Percentiles rank a stretch among this genome's conserved stretches.
Evolutionary conservation across 2,113 vertebrate genomes (phyloP).

Genomic region (Fregetta grallaria): DNA sequence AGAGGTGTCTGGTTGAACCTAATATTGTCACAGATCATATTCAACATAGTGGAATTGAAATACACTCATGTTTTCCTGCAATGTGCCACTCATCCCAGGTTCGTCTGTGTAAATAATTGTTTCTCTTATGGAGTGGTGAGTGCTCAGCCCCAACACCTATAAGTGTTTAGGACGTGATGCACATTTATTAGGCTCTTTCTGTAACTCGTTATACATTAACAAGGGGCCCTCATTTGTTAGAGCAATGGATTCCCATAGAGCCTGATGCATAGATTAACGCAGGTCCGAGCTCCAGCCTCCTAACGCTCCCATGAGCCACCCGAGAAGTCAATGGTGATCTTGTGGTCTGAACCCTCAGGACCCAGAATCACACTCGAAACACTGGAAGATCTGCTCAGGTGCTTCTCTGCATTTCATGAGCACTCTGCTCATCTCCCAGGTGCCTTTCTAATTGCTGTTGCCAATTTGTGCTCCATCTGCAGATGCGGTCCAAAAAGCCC

Average conservation of each 20-base stretch:
- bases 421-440: neutral
- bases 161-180: neutral
- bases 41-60: neutral
- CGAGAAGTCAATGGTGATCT: neutral
- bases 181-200: neutral
- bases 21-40: neutral
- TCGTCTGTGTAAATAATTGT: neutral
- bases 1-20: neutral
- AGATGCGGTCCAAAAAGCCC: neutral
- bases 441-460: neutral
- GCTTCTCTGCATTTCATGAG: neutral
- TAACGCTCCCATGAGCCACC: neutral
- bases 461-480: neutral
- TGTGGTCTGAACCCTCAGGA: neutral
- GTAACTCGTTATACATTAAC: neutral
- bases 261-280: fast-evolving
- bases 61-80: neutral
- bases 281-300: neutral
- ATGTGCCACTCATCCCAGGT: neutral
- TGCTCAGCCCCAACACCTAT: neutral
- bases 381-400: neutral
- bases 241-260: neutral
- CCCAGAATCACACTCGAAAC: neutral
- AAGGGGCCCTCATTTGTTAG: neutral
- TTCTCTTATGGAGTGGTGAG: neutral